A percentile compares a stretch with the other conserved stretches of the same genome.
Conservation (phyloP, 2,888 invertebrate species). For the Drosophila quasianomalipes region DNA sequence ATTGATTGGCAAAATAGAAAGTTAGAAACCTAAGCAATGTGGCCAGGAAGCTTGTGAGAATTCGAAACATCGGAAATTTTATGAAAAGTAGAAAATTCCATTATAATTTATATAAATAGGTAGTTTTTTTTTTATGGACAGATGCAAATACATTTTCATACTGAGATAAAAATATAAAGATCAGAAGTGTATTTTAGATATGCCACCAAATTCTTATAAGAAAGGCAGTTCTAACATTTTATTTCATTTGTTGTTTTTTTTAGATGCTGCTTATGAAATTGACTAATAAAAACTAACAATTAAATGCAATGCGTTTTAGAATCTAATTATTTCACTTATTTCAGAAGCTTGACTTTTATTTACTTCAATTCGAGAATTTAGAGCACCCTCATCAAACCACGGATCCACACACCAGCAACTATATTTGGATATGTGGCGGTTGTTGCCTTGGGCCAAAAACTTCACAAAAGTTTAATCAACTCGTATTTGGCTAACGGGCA, state of each 20-base stretch:
- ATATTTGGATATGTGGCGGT: conserved; percentile 1
- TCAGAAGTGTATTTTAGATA: not conserved
- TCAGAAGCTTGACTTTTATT: not conserved
- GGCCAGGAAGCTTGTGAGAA: not conserved
- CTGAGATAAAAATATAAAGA: not conserved
- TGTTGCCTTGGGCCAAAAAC: conserved; percentile 41
- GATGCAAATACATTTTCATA: not conserved
- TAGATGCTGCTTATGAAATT: not conserved
- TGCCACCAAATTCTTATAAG: no score
- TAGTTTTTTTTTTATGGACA: not conserved
- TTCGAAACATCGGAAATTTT: not conserved
- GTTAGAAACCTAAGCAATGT: not conserved
- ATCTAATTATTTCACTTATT: not conserved
- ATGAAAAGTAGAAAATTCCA: not conserved
- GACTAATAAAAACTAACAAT: not conserved
- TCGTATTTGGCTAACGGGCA: conserved; percentile 51
- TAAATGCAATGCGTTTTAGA: not conserved
- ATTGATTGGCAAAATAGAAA: not conserved
- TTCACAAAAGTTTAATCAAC: conserved; percentile 51
- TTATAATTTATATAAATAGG: not conserved
- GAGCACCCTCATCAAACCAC: conserved; percentile 48
- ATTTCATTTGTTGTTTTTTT: not conserved
- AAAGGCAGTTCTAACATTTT: not conserved
- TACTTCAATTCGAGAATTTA: conserved; percentile 1
- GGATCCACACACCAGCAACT: conserved; percentile 37